These are phyloP conservation scores for Luscinia luscinia DNA, from an alignment of 2,797 vertebrate species.

Conservation along the genomic window DNA sequence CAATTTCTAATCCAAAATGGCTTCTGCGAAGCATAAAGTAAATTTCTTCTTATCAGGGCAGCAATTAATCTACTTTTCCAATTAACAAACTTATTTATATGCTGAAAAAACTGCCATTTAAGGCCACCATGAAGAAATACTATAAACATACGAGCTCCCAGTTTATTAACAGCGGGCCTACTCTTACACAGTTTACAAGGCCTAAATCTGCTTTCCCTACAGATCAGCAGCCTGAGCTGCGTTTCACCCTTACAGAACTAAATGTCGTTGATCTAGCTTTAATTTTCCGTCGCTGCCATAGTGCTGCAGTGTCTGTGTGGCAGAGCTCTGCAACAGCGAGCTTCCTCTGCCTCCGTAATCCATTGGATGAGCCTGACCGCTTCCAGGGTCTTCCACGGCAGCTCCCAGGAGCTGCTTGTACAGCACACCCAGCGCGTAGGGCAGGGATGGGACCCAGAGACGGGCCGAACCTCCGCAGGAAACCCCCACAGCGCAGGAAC, in stretches of 20 bases:
- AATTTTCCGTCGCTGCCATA: accelerated
- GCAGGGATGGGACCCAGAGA: accelerated
- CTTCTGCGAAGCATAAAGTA: neutral
- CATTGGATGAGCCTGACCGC: neutral
- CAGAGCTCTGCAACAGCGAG: neutral
- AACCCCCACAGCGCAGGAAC: accelerated
- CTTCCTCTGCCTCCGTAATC: neutral
- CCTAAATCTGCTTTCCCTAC: neutral
- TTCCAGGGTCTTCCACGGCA: neutral
- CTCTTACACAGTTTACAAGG: neutral
- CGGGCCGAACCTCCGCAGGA: neutral
- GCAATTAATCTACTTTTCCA: neutral
- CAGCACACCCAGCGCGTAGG: neutral
- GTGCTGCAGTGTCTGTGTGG: neutral
- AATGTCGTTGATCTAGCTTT: neutral
- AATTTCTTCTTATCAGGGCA: neutral
- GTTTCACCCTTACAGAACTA: neutral
- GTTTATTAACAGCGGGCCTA: neutral
- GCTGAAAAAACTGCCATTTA: neutral
- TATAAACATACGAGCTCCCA: accelerated
- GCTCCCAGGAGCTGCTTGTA: accelerated
- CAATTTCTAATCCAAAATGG: slow-evolving; percentile 54
- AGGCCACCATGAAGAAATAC: neutral
- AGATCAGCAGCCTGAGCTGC: neutral
- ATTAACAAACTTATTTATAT: neutral